Conservation (phyloP, 2,113 vertebrate genomes). For the Thamnaconus septentrionalis region DNA sequence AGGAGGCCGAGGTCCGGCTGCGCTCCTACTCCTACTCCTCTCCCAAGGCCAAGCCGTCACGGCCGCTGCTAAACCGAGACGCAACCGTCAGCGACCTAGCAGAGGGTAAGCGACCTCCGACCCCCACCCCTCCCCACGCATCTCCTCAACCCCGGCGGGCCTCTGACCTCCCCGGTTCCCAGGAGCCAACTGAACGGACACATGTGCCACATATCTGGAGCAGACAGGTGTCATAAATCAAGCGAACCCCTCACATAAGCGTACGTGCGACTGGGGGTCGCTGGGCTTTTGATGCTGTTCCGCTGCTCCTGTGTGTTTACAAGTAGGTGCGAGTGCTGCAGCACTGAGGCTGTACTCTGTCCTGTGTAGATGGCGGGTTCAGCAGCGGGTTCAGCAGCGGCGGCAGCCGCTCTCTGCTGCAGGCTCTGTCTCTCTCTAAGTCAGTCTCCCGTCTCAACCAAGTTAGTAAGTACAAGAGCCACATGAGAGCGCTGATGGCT, state of each 20-base stretch:
- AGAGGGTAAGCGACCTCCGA: slow-evolving; percentile 80
- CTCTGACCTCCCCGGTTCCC: slow-evolving; percentile 28
- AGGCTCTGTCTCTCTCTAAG: slow-evolving; percentile 76
- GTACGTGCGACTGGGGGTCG: slow-evolving; percentile 16
- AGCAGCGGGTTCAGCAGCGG: slow-evolving; percentile 56
- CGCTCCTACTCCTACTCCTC: slow-evolving; percentile 93
- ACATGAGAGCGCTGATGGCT: neutral
- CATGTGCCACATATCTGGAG: slow-evolving; percentile 40
- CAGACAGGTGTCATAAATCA: slow-evolving; percentile 47
- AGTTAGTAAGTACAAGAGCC: slow-evolving; percentile 73
- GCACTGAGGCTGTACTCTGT: slow-evolving; percentile 66
- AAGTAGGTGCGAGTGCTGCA: neutral
- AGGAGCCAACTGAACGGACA: slow-evolving; percentile 41
- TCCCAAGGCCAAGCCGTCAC: slow-evolving; percentile 80
- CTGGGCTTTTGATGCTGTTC: neutral
- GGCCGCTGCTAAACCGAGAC: slow-evolving; percentile 72
- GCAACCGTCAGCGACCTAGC: slow-evolving; percentile 69
- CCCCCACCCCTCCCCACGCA: slow-evolving; percentile 5
- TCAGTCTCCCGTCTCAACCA: slow-evolving; percentile 75
- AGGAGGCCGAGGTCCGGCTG: slow-evolving; percentile 80
- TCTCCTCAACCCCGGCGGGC: no score
- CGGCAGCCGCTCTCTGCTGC: slow-evolving; percentile 68
- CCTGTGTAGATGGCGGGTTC: slow-evolving; percentile 71
- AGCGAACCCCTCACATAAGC: neutral
- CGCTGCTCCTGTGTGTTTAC: neutral